Conservation (phyloP, 2,797 vertebrate species). For the Urocyon cinereoargenteus region DNA sequence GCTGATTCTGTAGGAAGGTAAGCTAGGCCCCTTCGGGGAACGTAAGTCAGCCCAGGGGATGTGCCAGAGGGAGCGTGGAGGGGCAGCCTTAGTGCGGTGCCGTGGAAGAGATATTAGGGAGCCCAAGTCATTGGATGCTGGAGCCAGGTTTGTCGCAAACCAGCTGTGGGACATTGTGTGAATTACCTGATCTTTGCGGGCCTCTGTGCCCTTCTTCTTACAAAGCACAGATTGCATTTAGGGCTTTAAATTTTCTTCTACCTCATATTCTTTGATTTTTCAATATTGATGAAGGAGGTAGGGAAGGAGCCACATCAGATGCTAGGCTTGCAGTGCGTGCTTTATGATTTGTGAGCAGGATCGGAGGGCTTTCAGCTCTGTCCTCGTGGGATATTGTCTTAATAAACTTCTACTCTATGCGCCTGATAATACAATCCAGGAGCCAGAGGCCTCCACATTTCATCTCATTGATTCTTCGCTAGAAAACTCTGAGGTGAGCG, state of each 20-base stretch:
- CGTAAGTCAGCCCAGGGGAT: neutral
- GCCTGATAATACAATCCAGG: neutral
- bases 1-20: neutral
- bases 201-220: neutral
- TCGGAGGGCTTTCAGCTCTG: neutral
- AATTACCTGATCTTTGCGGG: neutral
- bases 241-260: neutral
- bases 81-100: fast-evolving
- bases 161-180: neutral
- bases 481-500: neutral
- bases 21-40: neutral
- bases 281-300: neutral
- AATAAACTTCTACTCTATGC: neutral
- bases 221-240: conserved; percentile 21
- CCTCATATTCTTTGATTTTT: neutral
- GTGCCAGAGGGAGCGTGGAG: neutral
- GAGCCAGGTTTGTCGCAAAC: neutral
- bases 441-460: neutral
- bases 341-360: neutral
- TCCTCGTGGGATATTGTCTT: neutral
- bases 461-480: neutral
- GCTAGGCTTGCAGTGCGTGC: neutral
- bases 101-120: neutral
- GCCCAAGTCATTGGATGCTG: neutral
- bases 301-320: neutral